These are phyloP conservation scores for Fissipunctia ypsillon DNA, from an alignment of 2,888 invertebrate species.

Conservation along the genomic window DNA sequence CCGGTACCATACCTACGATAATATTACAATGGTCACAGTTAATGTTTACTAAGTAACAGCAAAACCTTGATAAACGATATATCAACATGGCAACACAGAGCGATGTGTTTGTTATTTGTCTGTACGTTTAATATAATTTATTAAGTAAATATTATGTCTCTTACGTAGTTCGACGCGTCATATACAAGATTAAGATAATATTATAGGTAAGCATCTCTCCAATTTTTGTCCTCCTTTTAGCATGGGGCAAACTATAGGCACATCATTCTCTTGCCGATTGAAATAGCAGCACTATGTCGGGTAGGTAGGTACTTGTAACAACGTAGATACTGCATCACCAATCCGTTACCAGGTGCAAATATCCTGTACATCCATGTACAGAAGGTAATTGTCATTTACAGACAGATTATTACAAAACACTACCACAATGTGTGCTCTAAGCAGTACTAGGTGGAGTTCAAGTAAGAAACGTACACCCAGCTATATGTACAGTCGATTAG, in stretches of 20 bases:
- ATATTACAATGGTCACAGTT: neutral
- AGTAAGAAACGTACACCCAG: no score
- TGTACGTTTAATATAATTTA: slow-evolving; percentile 3
- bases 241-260: neutral
- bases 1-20: slow-evolving; percentile 38
- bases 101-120: neutral
- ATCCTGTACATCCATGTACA: neutral
- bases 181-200: neutral
- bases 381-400: neutral
- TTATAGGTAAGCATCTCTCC: neutral
- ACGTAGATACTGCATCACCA: neutral
- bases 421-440: neutral
- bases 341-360: neutral
- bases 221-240: no score
- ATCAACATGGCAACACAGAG: slow-evolving; percentile 42
- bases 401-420: neutral
- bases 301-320: no score
- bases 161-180: slow-evolving; percentile 2
- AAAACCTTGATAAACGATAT: slow-evolving; percentile 17
- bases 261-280: neutral
- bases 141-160: slow-evolving; percentile 11
- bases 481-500: no score
- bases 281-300: neutral
- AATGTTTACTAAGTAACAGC: slow-evolving; percentile 1
- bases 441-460: neutral